Conservation (phyloP, 2,113 vertebrate species). For the Dolichotis patagonum region DNA sequence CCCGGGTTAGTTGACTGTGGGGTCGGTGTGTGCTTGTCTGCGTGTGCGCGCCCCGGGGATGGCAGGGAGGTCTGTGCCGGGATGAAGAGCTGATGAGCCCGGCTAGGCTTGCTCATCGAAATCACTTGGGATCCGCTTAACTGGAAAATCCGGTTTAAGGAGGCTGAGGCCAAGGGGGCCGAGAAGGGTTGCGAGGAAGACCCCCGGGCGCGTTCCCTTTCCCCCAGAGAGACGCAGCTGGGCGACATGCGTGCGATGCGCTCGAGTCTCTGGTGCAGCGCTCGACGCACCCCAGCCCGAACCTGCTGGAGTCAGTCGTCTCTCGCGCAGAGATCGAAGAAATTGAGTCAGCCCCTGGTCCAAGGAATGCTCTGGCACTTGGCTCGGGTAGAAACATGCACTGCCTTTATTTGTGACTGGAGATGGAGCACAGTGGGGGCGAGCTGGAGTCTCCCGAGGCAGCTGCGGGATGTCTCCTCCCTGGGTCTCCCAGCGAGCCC, state of each 20-base stretch:
- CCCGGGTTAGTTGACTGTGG: neutral
- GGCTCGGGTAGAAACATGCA: neutral
- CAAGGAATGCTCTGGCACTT: slow-evolving; percentile 38
- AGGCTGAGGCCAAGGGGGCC: neutral
- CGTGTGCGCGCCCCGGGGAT: neutral
- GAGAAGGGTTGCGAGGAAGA: neutral
- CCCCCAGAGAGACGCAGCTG: neutral
- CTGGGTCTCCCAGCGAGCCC: slow-evolving; percentile 3
- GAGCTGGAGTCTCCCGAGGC: slow-evolving; percentile 37
- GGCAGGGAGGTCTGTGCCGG: neutral
- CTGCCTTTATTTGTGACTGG: slow-evolving; percentile 49
- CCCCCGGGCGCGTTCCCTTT: neutral
- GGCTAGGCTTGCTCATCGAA: slow-evolving; percentile 36
- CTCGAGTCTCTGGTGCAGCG: slow-evolving; percentile 53
- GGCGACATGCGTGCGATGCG: neutral
- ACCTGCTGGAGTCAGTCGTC: neutral
- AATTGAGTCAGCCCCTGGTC: neutral
- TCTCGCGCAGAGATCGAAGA: neutral
- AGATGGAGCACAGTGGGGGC: slow-evolving; percentile 21
- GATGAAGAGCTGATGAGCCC: slow-evolving; percentile 24
- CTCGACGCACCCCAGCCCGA: neutral
- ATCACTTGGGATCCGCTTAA: slow-evolving; percentile 63
- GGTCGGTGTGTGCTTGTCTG: neutral
- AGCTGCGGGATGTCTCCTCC: slow-evolving; percentile 63
- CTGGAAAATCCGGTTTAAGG: slow-evolving; percentile 73